Evolutionary conservation across 2,113 vertebrate genomes (phyloP).

Genomic region (Epinephelus lanceolatus): DNA sequence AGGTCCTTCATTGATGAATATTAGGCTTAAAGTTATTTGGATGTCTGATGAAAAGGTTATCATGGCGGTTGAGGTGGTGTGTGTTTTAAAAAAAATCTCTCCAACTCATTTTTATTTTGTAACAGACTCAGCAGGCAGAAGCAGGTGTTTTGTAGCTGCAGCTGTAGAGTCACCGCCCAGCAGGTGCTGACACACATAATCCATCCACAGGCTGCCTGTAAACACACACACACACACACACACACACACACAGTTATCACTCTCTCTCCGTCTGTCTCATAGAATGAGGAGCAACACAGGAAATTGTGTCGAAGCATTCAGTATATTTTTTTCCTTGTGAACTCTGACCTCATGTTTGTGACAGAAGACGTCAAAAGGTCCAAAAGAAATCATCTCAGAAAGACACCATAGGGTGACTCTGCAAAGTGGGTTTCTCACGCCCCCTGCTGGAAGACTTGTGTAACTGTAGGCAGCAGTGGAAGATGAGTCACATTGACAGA

Average conservation of each 20-base stretch:
- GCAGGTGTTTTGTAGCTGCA: constrained; percentile 41
- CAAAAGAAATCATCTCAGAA: not conserved
- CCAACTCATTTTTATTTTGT: constrained; percentile 15
- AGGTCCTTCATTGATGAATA: not conserved
- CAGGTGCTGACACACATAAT: constrained; percentile 36
- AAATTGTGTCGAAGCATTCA: not conserved
- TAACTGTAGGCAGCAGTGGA: not conserved
- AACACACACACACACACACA: not conserved
- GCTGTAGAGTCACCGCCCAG: constrained; percentile 27
- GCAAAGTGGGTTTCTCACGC: constrained; percentile 20
- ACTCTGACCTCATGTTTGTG: not conserved
- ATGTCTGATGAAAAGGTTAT: not conserved
- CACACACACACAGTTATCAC: not conserved
- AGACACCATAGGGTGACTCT: not conserved
- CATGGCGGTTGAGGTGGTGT: not conserved
- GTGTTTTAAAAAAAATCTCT: not conserved
- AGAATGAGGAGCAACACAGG: not conserved
- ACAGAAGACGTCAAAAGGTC: constrained; percentile 2
- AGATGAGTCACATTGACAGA: too few species aligned
- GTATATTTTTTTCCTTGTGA: not conserved
- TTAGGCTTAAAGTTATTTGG: not conserved
- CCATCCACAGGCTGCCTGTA: not conserved
- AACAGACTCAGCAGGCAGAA: constrained; percentile 15
- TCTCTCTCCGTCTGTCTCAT: not conserved
- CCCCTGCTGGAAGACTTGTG: constrained; percentile 43